Base-by-base conservation (phyloP, 1,140 invertebrate genomes). In the Polyergus mexicanus region DNA sequence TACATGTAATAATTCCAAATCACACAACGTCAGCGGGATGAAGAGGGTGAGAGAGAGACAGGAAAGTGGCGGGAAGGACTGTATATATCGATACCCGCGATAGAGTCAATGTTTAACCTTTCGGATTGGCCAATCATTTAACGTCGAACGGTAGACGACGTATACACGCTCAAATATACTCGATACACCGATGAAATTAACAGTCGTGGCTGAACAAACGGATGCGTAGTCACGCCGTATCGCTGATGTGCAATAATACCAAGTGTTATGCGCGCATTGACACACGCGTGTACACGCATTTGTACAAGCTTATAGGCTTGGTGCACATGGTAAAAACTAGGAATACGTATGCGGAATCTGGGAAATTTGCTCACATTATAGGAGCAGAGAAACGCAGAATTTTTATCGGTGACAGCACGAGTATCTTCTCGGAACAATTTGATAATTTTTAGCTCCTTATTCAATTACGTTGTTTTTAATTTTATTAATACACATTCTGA, bases 81-180 rank as follows among this genome's bases (percentile, higher is more conserved):
- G 68, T 74, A 72, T 35, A 25, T 65, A 65, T 8, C 32, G 16
- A 77, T 35, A 77, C n/a, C 41, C 68, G 54, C 56, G 80, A 41
- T 44, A 84, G 58, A 76, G 81, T 84, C 81, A 84, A 77, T 84
- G 72, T 84, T 84, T 84, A 77, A 75, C 22, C 62, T 84, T 19
- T 66, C 60, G 74, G 71, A 84, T 84, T 84, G 81, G 81, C 71
- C 81, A 77, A 84, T 84, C 81, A 65, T 84, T 84, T 84, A 84
- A 84, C 78, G 68, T 83, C 58, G 54, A 54, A 54, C 72, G 60
- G 28, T 65, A 77, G 58, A 66, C 58, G 41, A 22, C 72, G 72
- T 77, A 77, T 66, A 77, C 58, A 76, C 44, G 60, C 74, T 58
- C 81, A 84, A 84, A 84, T 84, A 84, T 84, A 60, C 81, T 77